These are phyloP conservation scores for Nemurella pictetii DNA, from an alignment of 2,888 invertebrate species.

Conservation along the genomic window DNA sequence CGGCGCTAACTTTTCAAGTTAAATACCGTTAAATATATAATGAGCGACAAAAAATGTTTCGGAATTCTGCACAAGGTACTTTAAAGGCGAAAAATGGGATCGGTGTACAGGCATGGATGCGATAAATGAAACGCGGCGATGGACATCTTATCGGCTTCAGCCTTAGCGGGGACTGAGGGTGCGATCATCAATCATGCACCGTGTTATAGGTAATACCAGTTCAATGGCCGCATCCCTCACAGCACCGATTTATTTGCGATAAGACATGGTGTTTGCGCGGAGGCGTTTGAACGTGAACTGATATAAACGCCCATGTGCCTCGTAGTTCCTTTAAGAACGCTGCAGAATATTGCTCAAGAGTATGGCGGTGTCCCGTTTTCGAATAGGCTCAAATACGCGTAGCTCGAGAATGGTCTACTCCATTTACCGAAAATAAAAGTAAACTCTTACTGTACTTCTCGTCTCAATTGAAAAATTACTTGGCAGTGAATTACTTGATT, in stretches of 20 bases:
- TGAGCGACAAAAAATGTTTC: not conserved
- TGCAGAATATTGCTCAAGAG: not conserved
- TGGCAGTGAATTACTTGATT: no score
- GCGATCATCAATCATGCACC: not conserved
- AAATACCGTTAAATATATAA: not conserved
- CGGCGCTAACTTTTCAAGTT: not conserved
- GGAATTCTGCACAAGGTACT: not conserved
- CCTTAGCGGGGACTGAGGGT: not conserved
- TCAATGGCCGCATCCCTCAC: not conserved
- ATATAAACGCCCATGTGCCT: not conserved
- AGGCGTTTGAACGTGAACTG: not conserved
- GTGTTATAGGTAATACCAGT: not conserved
- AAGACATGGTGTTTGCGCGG: not conserved
- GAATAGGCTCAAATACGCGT: no score
- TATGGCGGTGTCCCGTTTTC: no score
- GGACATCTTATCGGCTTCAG: not conserved
- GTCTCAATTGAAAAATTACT: no score
- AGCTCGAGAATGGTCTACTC: no score
- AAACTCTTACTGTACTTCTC: no score
- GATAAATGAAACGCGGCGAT: constrained; percentile 6
- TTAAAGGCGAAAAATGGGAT: not conserved
- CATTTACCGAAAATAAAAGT: no score
- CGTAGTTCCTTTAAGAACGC: not conserved
- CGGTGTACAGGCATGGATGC: not conserved
- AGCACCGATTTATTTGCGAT: not conserved